Base-by-base conservation (phyloP, 2,113 vertebrate genomes). In the Siniperca knerii region DNA sequence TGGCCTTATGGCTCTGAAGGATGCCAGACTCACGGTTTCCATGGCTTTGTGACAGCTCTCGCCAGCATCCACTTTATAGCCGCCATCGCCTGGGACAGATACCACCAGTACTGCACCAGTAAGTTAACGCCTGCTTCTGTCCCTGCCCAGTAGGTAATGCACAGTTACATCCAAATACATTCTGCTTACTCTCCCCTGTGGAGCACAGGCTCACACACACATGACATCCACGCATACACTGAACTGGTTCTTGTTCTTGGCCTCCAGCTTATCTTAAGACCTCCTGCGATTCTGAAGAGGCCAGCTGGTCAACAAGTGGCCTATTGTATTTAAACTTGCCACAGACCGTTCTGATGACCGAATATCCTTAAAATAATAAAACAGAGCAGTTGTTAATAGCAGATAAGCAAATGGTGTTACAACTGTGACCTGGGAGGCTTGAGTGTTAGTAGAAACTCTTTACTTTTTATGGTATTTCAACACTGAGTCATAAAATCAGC, bases 21-120 rank as follows among this genome's bases (percentile, higher is more conserved):
- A 68, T 99, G 98, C 79, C 98, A 98, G 90, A 96, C 96, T 44
- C 98, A 98, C 10, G 98, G 98, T n/a, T 99, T 99, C 93, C 98
- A 99, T 52, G 98, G 98, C 20, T 99, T 99, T 75, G 4, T 95
- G 72, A 96, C 95, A 0, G 97, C 97, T 0, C 84, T 99, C 29
- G 96, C 98, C 92, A 99, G 98, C 94, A 97, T 99, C 62, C 92
- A 97, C 91, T 96, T 97, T 87, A 95, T 96, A 0, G 97, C 97
- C 5, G 97, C 98, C 0, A 92, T 99, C 0, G 97, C 98, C 60
- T 99, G 98, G 98, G 98, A 98, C 81, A 96, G 97, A 89, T 98
- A 98, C 57, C 97, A 98, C 86, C 96, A 97, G 79, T 96, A 97
- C 92, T 99, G 98, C 79, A 97, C 97, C 11, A 96, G 98, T 99